Percentiles rank a stretch among this genome's conserved stretches.
These are phyloP conservation scores for Hyppa rectilinea DNA, from an alignment of 2,888 invertebrate genomes.

Conservation along the genomic window DNA sequence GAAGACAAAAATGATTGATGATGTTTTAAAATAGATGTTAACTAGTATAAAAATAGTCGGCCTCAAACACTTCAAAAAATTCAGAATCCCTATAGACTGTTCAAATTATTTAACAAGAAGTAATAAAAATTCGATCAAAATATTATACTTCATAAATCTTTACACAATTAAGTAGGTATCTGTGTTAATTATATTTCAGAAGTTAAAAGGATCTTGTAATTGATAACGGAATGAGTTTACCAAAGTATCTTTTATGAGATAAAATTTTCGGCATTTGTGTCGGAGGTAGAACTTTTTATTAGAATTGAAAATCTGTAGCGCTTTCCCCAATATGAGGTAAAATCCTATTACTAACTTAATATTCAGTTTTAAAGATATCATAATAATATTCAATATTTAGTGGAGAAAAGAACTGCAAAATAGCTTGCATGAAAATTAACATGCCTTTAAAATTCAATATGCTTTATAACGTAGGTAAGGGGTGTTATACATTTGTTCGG, in stretches of 20 bases:
- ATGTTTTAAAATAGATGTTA: not conserved
- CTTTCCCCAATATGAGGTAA: not conserved
- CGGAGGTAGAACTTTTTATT: constrained; percentile 8
- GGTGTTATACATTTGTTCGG: too few relatives aligned
- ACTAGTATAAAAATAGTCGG: not conserved
- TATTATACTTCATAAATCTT: constrained; percentile 45
- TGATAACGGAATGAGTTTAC: constrained; percentile 39
- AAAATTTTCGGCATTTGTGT: constrained; percentile 15
- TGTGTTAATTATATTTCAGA: constrained; percentile 54
- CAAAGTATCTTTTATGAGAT: constrained; percentile 23
- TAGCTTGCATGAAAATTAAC: too few relatives aligned
- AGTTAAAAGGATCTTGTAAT: constrained; percentile 45
- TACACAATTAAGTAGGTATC: constrained; percentile 45
- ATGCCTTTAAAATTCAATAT: too few relatives aligned
- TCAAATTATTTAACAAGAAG: constrained; percentile 8
- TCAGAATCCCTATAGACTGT: not conserved
- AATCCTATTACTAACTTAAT: not conserved
- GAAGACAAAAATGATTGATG: too few relatives aligned
- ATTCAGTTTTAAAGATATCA: not conserved
- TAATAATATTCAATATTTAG: too few relatives aligned
- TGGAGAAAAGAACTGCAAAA: too few relatives aligned
- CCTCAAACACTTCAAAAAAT: not conserved
- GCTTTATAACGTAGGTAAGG: too few relatives aligned
- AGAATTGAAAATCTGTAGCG: not conserved
- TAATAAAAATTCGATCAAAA: constrained; percentile 34